A percentile compares a stretch with the other conserved stretches of the same genome.
phyloP scores from a whole-genome alignment of 2,888 invertebrate species.

The Strigamia maritima region DNA sequence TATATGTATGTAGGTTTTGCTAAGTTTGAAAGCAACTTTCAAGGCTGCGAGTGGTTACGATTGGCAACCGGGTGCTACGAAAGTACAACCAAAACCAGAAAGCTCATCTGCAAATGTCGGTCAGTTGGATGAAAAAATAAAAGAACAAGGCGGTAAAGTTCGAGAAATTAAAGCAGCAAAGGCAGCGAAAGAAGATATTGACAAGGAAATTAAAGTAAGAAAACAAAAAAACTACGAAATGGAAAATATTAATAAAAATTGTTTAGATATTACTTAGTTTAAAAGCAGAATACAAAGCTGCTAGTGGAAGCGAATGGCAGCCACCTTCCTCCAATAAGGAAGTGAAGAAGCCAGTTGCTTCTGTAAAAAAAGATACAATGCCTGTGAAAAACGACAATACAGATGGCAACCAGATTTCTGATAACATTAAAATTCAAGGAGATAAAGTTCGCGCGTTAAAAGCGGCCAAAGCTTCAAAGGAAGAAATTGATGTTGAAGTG shows the following conservation, averaged over 20 bases:
- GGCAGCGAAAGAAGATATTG: constrained; percentile 59
- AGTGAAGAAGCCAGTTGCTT: not conserved
- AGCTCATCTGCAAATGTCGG: not conserved
- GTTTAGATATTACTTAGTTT: constrained; percentile 37
- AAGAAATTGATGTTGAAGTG: constrained; percentile 45
- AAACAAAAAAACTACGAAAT: not conserved
- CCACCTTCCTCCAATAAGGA: constrained; percentile 47
- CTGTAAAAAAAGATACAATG: not conserved
- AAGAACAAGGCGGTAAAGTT: constrained; percentile 63
- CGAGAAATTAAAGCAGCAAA: constrained; percentile 68
- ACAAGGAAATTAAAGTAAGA: not conserved
- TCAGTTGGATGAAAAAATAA: constrained; percentile 46
- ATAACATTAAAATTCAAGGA: constrained; percentile 55
- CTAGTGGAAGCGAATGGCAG: constrained; percentile 65
- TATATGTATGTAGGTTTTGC: constrained; percentile 58
- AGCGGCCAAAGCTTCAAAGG: constrained; percentile 64
- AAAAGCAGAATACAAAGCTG: constrained; percentile 65
- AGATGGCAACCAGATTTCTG: not conserved
- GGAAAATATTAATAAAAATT: not conserved
- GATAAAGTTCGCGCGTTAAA: constrained; percentile 71
- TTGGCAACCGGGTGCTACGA: constrained; percentile 56
- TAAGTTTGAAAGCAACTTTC: constrained; percentile 71
- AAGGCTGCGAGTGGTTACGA: constrained; percentile 67
- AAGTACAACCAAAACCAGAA: not conserved
- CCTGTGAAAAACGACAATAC: not conserved